Conservation (phyloP, 2,888 invertebrate species). For the Caenorhabditis sp. region DNA sequence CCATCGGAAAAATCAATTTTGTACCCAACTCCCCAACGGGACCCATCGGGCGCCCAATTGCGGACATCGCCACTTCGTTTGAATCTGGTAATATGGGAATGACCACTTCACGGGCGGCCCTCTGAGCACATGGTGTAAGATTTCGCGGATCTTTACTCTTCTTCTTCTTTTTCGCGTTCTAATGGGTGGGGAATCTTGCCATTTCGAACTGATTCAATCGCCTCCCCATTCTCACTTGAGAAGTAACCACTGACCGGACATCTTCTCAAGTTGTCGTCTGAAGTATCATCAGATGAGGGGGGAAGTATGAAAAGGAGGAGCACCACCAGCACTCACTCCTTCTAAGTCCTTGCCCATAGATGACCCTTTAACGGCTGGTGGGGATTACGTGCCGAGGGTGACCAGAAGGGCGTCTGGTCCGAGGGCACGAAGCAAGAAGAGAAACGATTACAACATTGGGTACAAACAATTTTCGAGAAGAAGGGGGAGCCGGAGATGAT, state of each 20-base stretch:
- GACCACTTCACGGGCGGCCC: conserved; percentile 8
- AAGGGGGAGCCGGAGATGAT: conserved; percentile 20
- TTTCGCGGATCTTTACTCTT: conserved; percentile 35
- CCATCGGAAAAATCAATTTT: no score
- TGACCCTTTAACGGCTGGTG: conserved; percentile 65
- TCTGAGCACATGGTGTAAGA: conserved; percentile 46
- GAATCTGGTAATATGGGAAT: no score
- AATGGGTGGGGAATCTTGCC: no score
- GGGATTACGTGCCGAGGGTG: conserved; percentile 60
- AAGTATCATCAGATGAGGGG: conserved; percentile 13
- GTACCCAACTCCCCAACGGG: no score
- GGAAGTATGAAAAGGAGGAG: conserved; percentile 26
- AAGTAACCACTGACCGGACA: conserved; percentile 30
- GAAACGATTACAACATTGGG: conserved; percentile 53
- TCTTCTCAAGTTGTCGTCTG: conserved; percentile 43
- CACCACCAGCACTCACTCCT: no score
- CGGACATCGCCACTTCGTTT: no score
- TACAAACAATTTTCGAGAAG: conserved; percentile 45
- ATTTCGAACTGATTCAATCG: no score
- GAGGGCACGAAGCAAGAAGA: no score
- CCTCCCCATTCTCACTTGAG: neutral
- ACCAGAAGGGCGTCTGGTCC: no score
- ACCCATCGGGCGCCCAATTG: no score
- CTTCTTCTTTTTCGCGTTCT: neutral
- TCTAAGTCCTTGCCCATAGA: conserved; percentile 54